A percentile compares a stretch with the other conserved stretches of the same genome.
Conservation (phyloP, 2,888 invertebrate species). For the Orthosia gothica region DNA sequence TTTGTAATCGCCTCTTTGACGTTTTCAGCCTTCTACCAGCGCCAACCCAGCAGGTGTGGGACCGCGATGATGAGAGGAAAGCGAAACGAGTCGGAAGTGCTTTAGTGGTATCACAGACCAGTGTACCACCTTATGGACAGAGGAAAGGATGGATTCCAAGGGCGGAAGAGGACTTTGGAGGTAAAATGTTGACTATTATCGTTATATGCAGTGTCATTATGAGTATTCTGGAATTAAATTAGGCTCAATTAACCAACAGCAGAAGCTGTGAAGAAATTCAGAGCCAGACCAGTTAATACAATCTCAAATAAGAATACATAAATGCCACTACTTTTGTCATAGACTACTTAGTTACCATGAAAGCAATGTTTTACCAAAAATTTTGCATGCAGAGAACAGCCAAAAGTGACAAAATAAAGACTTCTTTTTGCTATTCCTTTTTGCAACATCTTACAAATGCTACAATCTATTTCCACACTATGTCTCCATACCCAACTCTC, state of each 20-base stretch:
- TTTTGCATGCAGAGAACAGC: neutral
- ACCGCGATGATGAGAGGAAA: slow-evolving; percentile 95
- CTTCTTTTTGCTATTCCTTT: neutral
- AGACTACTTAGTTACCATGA: too few species aligned
- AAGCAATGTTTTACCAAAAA: too few species aligned
- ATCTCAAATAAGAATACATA: neutral
- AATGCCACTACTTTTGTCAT: neutral
- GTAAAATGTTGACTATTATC: slow-evolving; percentile 69
- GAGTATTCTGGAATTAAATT: neutral
- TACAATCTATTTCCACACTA: neutral
- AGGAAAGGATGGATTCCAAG: slow-evolving; percentile 98
- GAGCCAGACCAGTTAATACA: too few species aligned
- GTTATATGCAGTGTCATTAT: neutral
- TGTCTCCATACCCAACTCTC: neutral
- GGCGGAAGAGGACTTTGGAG: slow-evolving; percentile 93
- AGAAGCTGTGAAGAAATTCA: neutral
- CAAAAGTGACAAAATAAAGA: neutral
- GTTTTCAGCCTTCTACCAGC: slow-evolving; percentile 95
- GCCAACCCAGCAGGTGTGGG: slow-evolving; percentile 97
- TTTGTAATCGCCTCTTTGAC: neutral
- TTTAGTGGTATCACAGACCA: slow-evolving; percentile 95
- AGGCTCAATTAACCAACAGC: neutral
- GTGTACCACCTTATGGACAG: slow-evolving; percentile 98
- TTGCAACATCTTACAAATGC: neutral
- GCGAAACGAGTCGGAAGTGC: slow-evolving; percentile 92